A percentile compares a stretch with the other conserved stretches of the same genome.
phyloP scores from a whole-genome alignment of 1,140 invertebrate species.

The Limonius californicus region DNA sequence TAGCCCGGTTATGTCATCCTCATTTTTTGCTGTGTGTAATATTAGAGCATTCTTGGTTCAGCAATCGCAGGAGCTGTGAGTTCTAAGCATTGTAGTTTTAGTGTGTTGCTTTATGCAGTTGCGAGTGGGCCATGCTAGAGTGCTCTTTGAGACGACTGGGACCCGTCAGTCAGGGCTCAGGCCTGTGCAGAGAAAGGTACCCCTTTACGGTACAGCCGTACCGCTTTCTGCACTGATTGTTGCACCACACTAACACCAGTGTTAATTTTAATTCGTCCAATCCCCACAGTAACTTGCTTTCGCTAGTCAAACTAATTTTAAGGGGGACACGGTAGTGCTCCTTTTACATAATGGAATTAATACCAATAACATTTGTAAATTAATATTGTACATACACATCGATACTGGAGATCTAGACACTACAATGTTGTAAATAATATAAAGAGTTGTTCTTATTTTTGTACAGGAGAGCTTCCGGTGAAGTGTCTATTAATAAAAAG shows the following conservation, averaged over 20 bases:
- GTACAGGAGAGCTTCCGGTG: too few species aligned
- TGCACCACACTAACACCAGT: constrained; percentile 31
- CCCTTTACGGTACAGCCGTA: constrained; percentile 34
- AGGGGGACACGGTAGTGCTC: too few species aligned
- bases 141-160: constrained; percentile 40
- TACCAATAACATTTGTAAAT: too few species aligned
- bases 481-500: too few species aligned
- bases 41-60: not conserved
- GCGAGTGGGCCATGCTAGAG: constrained; percentile 42
- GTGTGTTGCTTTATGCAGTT: constrained; percentile 42
- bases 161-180: constrained; percentile 41
- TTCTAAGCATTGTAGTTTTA: constrained; percentile 20
- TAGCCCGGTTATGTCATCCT: too few species aligned
- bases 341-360: not conserved
- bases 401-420: too few species aligned
- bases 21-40: too few species aligned
- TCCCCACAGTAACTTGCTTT: too few species aligned
- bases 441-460: too few species aligned
- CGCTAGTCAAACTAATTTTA: too few species aligned
- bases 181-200: constrained; percentile 49
- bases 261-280: not conserved
- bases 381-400: too few species aligned
- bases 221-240: constrained; percentile 37
- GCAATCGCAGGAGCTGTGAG: not conserved
- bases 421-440: too few species aligned